Evolutionary conservation across 37 sponge, comb jelly and placozoan genomes (phyloP).

Genomic region (Agelas oroides): DNA sequence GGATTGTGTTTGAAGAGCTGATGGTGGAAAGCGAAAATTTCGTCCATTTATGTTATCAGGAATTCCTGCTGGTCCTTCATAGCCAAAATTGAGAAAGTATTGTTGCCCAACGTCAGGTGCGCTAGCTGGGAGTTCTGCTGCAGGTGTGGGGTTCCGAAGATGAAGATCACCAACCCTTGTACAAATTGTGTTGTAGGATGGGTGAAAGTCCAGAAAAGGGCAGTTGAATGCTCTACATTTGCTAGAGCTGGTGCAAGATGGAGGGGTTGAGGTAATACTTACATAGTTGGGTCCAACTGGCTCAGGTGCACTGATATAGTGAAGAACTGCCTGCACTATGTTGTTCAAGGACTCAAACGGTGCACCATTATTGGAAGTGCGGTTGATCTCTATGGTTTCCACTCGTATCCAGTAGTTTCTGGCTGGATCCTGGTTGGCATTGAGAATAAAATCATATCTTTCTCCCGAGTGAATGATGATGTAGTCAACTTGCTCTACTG

Average conservation of each 20-base stretch:
- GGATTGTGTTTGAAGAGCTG: constrained; percentile 22
- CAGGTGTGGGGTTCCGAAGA: constrained; percentile 7
- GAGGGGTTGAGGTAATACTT: constrained; percentile 22
- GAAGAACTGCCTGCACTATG: constrained; percentile 56
- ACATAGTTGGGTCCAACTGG: constrained; percentile 27
- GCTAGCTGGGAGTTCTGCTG: not conserved
- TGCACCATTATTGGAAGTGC: not conserved
- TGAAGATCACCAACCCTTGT: constrained; percentile 5
- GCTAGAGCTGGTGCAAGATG: not conserved
- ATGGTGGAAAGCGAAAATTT: constrained; percentile 37
- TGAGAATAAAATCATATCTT: constrained; percentile 79
- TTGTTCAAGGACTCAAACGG: constrained; percentile 31
- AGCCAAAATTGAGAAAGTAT: constrained; percentile 61
- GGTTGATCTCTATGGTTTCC: constrained; percentile 57
- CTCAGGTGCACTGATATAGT: constrained; percentile 5
- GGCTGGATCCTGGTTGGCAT: constrained; percentile 16
- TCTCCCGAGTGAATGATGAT: constrained; percentile 83
- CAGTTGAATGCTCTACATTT: constrained; percentile 72
- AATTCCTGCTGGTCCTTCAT: constrained; percentile 8
- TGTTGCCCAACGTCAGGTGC: not conserved
- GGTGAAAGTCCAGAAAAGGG: constrained; percentile 52
- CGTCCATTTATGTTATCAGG: constrained; percentile 47
- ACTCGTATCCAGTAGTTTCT: constrained; percentile 56
- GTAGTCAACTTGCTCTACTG: constrained; percentile 67
- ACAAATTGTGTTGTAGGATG: constrained; percentile 33